phyloP scores from a whole-genome alignment of 2,113 vertebrate genomes.

The Oncorhynchus clarkii region DNA sequence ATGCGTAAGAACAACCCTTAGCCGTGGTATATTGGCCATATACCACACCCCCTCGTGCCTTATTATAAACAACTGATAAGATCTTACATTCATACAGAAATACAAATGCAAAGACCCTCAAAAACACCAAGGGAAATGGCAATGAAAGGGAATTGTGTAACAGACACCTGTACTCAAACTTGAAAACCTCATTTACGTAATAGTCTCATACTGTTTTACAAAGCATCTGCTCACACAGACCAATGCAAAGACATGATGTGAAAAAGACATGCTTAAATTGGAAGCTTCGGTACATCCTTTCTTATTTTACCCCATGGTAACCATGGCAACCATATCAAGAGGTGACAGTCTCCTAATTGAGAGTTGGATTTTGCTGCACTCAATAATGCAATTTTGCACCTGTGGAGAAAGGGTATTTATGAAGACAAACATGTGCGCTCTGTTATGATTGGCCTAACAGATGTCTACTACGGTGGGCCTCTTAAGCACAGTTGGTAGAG shows the following conservation, averaged over 20 bases:
- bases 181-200: background rate
- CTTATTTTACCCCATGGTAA: constrained; percentile 48
- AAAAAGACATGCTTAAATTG: constrained; percentile 41
- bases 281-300: constrained; percentile 36
- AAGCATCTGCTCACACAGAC: constrained; percentile 22
- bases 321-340: constrained; percentile 66
- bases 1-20: no score
- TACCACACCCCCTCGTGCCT: no score
- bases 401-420: constrained; percentile 23
- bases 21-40: no score
- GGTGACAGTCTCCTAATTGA: constrained; percentile 56
- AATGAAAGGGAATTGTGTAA: background rate
- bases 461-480: constrained; percentile 10
- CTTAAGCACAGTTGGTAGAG: constrained; percentile 30
- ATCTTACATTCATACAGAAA: background rate
- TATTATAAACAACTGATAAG: no score
- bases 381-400: constrained; percentile 33
- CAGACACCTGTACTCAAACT: background rate
- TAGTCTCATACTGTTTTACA: constrained; percentile 14
- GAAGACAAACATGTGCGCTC: constrained; percentile 37
- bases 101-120: background rate
- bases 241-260: constrained; percentile 32
- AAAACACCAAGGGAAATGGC: background rate
- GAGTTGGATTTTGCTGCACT: constrained; percentile 47
- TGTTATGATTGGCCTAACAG: constrained; percentile 1